These are phyloP conservation scores for Andrena camellia DNA, from an alignment of 2,888 invertebrate genomes.

Conservation along the genomic window DNA sequence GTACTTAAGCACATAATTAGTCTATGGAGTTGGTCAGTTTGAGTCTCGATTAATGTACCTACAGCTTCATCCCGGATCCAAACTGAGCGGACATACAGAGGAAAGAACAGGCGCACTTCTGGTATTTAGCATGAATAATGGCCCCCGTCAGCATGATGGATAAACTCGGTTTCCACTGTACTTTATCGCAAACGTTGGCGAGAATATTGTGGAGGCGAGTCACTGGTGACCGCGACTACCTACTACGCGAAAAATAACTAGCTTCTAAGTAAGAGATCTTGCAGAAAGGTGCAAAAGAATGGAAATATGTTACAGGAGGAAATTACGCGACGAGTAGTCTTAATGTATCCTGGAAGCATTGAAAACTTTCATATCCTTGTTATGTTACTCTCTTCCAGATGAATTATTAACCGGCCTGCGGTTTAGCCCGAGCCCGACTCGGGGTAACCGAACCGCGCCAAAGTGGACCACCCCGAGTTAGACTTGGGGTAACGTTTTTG, in stretches of 20 bases:
- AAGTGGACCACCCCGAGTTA: too few relatives aligned
- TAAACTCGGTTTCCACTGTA: slow-evolving; percentile 76
- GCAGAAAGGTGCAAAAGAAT: slow-evolving; percentile 67
- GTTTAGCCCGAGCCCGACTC: too few relatives aligned
- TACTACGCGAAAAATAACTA: slow-evolving; percentile 46
- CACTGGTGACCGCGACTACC: slow-evolving; percentile 63
- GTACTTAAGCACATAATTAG: too few relatives aligned
- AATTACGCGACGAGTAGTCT: background rate
- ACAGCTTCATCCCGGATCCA: slow-evolving; percentile 68
- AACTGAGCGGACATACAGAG: slow-evolving; percentile 46
- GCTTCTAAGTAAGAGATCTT: slow-evolving; percentile 63
- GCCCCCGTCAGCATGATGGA: slow-evolving; percentile 77
- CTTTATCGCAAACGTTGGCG: slow-evolving; percentile 68
- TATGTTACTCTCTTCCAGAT: background rate
- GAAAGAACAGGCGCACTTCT: slow-evolving; percentile 75
- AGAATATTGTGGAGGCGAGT: slow-evolving; percentile 67
- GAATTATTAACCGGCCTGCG: too few relatives aligned
- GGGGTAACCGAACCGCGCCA: too few relatives aligned
- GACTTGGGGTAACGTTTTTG: too few relatives aligned
- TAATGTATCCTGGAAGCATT: background rate
- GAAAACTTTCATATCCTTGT: slow-evolving; percentile 6
- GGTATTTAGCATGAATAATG: slow-evolving; percentile 79
- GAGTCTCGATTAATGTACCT: slow-evolving; percentile 48
- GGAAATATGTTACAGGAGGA: slow-evolving; percentile 56
- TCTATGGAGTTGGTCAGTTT: slow-evolving; percentile 24